A percentile compares a stretch with the other conserved stretches of the same genome.
Evolutionary conservation across 2,797 vertebrate species (phyloP).

Genomic region (Allobates femoralis): DNA sequence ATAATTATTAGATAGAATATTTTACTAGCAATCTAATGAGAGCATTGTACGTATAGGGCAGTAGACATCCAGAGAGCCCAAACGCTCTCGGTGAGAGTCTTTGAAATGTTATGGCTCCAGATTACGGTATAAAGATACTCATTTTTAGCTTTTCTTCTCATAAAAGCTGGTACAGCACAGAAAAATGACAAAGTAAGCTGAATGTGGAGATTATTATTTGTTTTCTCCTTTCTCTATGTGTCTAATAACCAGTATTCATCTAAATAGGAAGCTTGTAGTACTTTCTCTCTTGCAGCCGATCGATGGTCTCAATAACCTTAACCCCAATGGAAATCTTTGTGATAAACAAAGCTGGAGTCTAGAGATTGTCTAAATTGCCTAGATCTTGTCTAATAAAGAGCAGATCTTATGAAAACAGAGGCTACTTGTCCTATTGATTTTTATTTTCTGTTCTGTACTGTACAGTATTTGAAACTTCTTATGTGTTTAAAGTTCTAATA

Average conservation of each 20-base stretch:
- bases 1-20: not conserved
- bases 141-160: conserved; percentile 20
- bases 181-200: conserved; percentile 57
- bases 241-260: conserved; percentile 62
- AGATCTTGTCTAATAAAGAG: conserved; percentile 61
- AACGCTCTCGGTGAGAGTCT: not conserved
- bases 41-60: not conserved
- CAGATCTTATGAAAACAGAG: conserved; percentile 57
- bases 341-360: conserved; percentile 62
- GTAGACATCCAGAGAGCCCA: not conserved
- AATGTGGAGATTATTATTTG: conserved; percentile 56
- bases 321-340: conserved; percentile 63
- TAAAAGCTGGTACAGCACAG: conserved; percentile 4
- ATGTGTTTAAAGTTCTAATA: conserved; percentile 32
- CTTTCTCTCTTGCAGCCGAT: conserved; percentile 60
- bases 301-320: conserved; percentile 63
- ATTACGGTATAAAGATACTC: conserved; percentile 6
- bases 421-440: conserved; percentile 61
- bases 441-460: conserved; percentile 55
- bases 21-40: not conserved
- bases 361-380: conserved; percentile 62
- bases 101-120: not conserved
- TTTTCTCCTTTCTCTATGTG: conserved; percentile 49
- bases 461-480: conserved; percentile 50
- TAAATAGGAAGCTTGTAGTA: conserved; percentile 60